These are phyloP conservation scores for Pantelozetes paolii DNA, from an alignment of 2,888 invertebrate genomes.

Conservation along the genomic window DNA sequence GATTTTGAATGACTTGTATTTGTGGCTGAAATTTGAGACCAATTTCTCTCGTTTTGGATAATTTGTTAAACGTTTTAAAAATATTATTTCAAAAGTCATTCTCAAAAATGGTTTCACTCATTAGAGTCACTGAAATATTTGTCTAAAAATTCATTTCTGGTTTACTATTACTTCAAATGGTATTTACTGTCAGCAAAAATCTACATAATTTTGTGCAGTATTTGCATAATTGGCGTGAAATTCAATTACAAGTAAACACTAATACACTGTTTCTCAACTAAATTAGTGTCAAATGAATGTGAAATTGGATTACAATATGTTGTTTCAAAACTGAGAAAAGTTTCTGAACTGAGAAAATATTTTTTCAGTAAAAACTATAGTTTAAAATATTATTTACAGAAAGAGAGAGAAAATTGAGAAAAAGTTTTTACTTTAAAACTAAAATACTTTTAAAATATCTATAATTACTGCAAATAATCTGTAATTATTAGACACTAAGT, in stretches of 20 bases:
- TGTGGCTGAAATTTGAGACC: neutral
- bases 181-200: slow-evolving; percentile 19
- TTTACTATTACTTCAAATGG: too few relatives aligned
- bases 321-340: neutral
- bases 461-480: neutral
- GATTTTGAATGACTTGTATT: neutral
- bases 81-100: neutral
- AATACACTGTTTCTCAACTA: neutral
- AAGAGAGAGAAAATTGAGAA: neutral
- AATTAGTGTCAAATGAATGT: slow-evolving; percentile 18
- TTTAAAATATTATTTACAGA: neutral
- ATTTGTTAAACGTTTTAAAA: slow-evolving; percentile 14
- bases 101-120: neutral
- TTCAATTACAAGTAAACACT: neutral
- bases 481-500: neutral
- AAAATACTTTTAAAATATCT: neutral
- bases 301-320: slow-evolving; percentile 8
- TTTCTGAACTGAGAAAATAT: neutral
- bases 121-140: neutral
- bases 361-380: neutral
- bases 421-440: too few relatives aligned
- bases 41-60: slow-evolving; percentile 9
- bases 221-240: slow-evolving; percentile 29
- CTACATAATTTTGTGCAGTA: neutral
- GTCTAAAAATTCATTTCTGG: neutral